phyloP scores from a whole-genome alignment of 35 echinoderm and acorn worm genomes.

The Apostichopus parvimensis region DNA sequence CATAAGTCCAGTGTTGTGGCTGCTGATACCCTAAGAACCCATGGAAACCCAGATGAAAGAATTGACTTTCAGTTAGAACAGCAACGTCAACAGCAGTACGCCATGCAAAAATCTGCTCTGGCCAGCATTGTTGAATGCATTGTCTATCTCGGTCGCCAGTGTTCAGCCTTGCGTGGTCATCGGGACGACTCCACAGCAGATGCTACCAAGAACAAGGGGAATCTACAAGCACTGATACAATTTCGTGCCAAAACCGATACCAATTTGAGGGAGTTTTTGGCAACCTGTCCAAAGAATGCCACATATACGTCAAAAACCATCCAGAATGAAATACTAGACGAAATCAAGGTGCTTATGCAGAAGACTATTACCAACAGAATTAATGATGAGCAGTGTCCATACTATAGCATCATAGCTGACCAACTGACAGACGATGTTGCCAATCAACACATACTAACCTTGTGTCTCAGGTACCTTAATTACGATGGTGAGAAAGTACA shows the following conservation, averaged over 20 bases:
- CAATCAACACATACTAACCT: constrained; percentile 59
- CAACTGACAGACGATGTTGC: constrained; percentile 52
- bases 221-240: constrained; percentile 48
- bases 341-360: neutral
- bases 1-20: constrained; percentile 37
- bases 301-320: constrained; percentile 62
- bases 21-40: constrained; percentile 40
- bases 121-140: constrained; percentile 33
- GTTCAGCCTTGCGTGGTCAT: constrained; percentile 41
- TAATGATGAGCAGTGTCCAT: neutral
- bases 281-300: constrained; percentile 39
- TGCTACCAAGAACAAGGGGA: constrained; percentile 46
- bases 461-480: constrained; percentile 44
- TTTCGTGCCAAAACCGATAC: constrained; percentile 29
- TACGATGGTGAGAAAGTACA: neutral
- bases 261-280: constrained; percentile 26
- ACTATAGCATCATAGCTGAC: constrained; percentile 38
- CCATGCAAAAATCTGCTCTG: constrained; percentile 38
- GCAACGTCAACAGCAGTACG: constrained; percentile 33
- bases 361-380: neutral
- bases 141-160: constrained; percentile 18
- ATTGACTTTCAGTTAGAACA: constrained; percentile 35
- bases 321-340: constrained; percentile 55
- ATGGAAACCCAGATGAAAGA: constrained; percentile 51
- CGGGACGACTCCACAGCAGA: constrained; percentile 60